Evolutionary conservation across 2,113 vertebrate species (phyloP).

Genomic region (Onychostruthus taczanowskii): DNA sequence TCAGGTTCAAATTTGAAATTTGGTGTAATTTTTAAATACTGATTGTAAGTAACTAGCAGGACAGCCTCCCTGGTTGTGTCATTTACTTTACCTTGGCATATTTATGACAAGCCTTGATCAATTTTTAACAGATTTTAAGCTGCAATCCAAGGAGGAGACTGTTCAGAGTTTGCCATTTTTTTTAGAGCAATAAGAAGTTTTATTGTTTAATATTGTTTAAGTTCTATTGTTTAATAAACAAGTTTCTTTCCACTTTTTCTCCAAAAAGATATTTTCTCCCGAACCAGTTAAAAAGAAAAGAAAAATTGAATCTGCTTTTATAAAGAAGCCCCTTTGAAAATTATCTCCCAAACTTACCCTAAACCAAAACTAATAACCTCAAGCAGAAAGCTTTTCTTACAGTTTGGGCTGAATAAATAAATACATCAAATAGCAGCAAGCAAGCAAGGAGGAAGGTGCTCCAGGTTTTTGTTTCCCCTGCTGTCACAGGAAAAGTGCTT

Average conservation of each 20-base stretch:
- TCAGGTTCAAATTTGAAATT: not conserved
- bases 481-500: not conserved
- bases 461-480: not conserved
- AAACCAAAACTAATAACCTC: too few relatives aligned
- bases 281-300: too few relatives aligned
- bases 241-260: too few relatives aligned
- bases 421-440: not conserved
- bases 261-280: too few relatives aligned
- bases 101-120: not conserved
- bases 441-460: not conserved
- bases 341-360: too few relatives aligned
- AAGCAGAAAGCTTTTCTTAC: not conserved
- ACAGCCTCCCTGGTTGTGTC: not conserved
- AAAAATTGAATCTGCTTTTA: too few relatives aligned
- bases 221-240: too few relatives aligned
- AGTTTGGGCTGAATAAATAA: not conserved
- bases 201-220: too few relatives aligned
- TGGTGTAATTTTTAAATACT: not conserved
- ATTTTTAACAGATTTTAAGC: not conserved
- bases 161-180: too few relatives aligned
- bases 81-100: not conserved
- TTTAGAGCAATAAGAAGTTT: too few relatives aligned
- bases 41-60: not conserved
- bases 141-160: too few relatives aligned
- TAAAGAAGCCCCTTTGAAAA: too few relatives aligned